Base-by-base conservation (phyloP, 2,888 invertebrate genomes). In the Mythimna vitellina region DNA sequence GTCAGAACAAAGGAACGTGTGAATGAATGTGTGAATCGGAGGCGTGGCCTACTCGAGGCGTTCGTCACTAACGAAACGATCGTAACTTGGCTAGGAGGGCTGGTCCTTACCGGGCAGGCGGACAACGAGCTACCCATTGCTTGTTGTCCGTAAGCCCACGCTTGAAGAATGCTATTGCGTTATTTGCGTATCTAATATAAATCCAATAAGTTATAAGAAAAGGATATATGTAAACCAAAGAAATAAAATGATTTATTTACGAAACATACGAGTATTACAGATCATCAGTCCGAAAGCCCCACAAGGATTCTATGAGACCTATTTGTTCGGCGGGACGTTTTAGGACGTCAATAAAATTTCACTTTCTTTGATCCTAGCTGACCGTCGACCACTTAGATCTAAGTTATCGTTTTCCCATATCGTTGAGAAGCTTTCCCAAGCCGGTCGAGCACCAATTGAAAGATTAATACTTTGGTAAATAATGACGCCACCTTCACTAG, bases 331-430 rank as follows among this genome's bases (percentile, higher is more conserved):
- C 58, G 61, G 60, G 64, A 65, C 65, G 61, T 74, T 76, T 84
- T 65, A 65, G 56, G 60, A 63, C 66, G 73, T 79, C 79, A 77
- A 84, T 84, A 84, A 84, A 83, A 74, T 79, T 83, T 84, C 85
- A 84, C 84, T 84, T 83, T 77, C 83, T 77, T 76, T 81, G 85
- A 83, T 79, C 77, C 77, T 73, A 10, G 14, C 38, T 22, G 60
- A 77, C 77, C 77, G 73, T 69, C 65, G 54, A 65, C 77, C 75
- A 65, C 81, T 83, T 77, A 74, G 79, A 83, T 76, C 84, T 81
- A 66, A 71, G 72, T 53, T 83, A 84, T 84, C 84, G 63, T 83
- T 83, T 77, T 58, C 70, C 73, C 66, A 83, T 85, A 73, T 75
- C 35, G 53, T 25, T 51, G 29, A 42, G 65, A 60, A 73, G 56